Percentiles rank a stretch among this genome's conserved stretches.
Evolutionary conservation across 2,888 invertebrate genomes (phyloP).

Genomic region (Monopis laevigella): DNA sequence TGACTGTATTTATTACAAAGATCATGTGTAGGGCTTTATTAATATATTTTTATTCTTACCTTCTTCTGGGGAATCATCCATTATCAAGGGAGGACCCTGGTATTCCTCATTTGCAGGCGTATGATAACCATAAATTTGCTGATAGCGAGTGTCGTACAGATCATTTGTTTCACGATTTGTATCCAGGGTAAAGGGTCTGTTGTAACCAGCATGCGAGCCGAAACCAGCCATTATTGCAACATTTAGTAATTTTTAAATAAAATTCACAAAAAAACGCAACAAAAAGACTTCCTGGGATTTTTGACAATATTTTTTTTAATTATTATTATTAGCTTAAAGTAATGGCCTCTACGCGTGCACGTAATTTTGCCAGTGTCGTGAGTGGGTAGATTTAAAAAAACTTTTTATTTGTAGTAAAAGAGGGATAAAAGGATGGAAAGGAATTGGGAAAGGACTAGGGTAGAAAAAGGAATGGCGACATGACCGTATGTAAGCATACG

Average conservation of each 20-base stretch:
- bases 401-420: too few species aligned
- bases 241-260: slow-evolving; percentile 11
- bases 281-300: too few species aligned
- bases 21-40: background rate
- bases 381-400: too few species aligned
- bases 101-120: slow-evolving; percentile 57
- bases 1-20: too few species aligned
- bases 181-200: slow-evolving; percentile 53
- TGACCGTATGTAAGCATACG: too few species aligned
- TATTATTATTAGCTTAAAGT: too few species aligned
- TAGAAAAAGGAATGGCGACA: too few species aligned
- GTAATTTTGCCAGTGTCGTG: too few species aligned
- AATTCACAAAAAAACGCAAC: background rate
- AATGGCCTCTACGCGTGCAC: too few species aligned
- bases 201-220: slow-evolving; percentile 50
- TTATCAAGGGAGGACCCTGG: slow-evolving; percentile 57
- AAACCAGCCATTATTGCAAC: slow-evolving; percentile 51
- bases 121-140: slow-evolving; percentile 60
- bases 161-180: slow-evolving; percentile 54
- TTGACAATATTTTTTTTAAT: too few species aligned
- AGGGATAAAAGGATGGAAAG: too few species aligned
- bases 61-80: slow-evolving; percentile 54
- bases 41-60: slow-evolving; percentile 32
- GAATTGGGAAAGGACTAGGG: too few species aligned
- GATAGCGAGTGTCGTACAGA: slow-evolving; percentile 56